These are phyloP conservation scores for Pectinophora gossypiella DNA, from an alignment of 1,140 invertebrate genomes.

Conservation along the genomic window DNA sequence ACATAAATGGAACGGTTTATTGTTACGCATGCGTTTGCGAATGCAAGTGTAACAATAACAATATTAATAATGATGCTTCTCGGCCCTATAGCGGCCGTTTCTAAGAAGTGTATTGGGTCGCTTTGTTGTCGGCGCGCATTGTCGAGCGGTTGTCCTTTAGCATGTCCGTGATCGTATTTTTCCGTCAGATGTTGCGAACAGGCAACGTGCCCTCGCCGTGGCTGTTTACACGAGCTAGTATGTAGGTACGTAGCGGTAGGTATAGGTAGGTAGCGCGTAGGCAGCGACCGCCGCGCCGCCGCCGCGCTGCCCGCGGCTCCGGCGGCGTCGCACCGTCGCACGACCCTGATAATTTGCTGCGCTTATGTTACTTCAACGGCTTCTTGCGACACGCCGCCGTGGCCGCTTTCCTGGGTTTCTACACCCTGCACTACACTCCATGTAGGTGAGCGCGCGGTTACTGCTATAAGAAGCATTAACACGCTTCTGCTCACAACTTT, in stretches of 20 bases:
- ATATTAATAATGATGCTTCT: conserved; percentile 2
- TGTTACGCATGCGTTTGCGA: not conserved
- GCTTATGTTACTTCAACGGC: conserved; percentile 70
- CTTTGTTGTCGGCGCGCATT: conserved; percentile 32
- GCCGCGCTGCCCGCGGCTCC: conserved; percentile 41
- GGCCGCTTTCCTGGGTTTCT: conserved; percentile 51
- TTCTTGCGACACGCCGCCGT: conserved; percentile 59
- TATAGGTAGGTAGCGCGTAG: conserved; percentile 38
- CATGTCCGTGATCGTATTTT: conserved; percentile 51
- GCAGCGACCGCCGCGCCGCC: conserved; percentile 41
- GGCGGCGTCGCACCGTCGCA: conserved; percentile 49
- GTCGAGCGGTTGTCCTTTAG: conserved; percentile 44
- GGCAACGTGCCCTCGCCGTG: conserved; percentile 27
- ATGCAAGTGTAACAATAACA: not conserved
- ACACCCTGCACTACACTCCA: conserved; percentile 21
- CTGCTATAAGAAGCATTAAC: too few relatives aligned
- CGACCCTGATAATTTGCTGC: conserved; percentile 70
- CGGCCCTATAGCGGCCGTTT: conserved; percentile 16
- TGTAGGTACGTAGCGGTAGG: not conserved
- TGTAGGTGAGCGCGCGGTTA: not conserved
- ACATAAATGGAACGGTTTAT: not conserved
- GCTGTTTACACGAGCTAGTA: conserved; percentile 42
- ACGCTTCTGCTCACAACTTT: too few relatives aligned
- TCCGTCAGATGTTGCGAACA: conserved; percentile 41
- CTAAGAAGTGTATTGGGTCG: conserved; percentile 23